Evolutionary conservation across 2,888 invertebrate genomes (phyloP).

Genomic region (Prosopocoilus inquinatus): DNA sequence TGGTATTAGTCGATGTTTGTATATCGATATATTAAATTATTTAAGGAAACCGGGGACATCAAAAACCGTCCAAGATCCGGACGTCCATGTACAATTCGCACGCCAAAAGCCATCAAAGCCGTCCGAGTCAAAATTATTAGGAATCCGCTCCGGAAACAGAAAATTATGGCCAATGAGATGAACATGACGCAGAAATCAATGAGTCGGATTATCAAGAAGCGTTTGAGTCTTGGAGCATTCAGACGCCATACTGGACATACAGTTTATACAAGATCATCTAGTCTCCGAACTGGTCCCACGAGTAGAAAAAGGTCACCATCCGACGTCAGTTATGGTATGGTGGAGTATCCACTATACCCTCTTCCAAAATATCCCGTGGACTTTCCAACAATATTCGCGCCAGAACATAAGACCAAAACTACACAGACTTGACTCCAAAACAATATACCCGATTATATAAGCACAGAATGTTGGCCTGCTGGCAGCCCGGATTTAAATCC

Average conservation of each 20-base stretch:
- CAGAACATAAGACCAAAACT: slow-evolving; percentile 26
- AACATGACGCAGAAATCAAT: not conserved
- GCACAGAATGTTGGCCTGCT: not conserved
- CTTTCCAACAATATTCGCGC: slow-evolving; percentile 27
- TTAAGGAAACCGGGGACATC: not conserved
- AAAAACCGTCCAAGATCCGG: not conserved
- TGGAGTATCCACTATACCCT: not conserved
- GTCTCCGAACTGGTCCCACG: too few species aligned
- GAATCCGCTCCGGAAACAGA: not conserved
- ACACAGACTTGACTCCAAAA: slow-evolving; percentile 22
- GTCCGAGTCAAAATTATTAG: too few species aligned
- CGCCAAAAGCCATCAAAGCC: not conserved
- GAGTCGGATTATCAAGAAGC: not conserved
- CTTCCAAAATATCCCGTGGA: slow-evolving; percentile 14
- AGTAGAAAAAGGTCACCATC: too few species aligned
- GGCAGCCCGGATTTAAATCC: not conserved
- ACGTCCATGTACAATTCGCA: not conserved
- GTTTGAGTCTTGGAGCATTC: not conserved
- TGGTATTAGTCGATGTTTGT: too few species aligned
- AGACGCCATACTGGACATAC: too few species aligned
- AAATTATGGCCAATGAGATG: not conserved
- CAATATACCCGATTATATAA: slow-evolving; percentile 24
- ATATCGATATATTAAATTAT: too few species aligned
- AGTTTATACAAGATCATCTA: too few species aligned
- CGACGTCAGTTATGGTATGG: too few species aligned